A percentile compares a stretch with the other conserved stretches of the same genome.
Evolutionary conservation across 1,140 invertebrate genomes (phyloP).

Genomic region (Teleopsis dalmanni): DNA sequence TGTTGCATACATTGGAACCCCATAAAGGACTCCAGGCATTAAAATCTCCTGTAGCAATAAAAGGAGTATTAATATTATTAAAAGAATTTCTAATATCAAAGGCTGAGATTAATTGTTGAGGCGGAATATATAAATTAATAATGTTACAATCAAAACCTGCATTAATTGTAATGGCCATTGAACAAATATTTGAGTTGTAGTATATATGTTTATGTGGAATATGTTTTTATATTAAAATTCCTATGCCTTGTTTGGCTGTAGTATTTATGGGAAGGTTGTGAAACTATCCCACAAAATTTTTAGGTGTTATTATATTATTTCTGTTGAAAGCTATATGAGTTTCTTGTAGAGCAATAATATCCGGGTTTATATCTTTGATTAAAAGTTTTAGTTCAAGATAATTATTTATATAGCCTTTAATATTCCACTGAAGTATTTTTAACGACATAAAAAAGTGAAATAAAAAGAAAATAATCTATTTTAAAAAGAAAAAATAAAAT

Average conservation of each 20-base stretch:
- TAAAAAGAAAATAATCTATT: too few species aligned
- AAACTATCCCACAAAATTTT: background rate
- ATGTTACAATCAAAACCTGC: background rate
- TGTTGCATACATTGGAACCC: background rate
- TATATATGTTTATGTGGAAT: background rate
- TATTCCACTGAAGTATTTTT: background rate
- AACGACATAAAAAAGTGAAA: background rate
- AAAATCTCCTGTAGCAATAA: background rate
- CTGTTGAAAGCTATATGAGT: background rate
- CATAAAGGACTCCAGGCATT: conserved; percentile 1
- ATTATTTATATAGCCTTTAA: background rate
- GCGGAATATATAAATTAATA: background rate
- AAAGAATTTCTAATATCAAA: background rate
- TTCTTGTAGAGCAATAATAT: conserved; percentile 1
- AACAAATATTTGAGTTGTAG: background rate
- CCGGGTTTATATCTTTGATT: background rate
- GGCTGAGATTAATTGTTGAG: background rate
- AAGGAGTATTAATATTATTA: background rate
- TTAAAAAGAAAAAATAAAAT: background rate
- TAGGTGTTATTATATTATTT: background rate
- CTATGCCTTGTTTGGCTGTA: conserved; percentile 3
- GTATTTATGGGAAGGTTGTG: background rate
- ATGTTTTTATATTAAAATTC: background rate
- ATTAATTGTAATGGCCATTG: background rate
- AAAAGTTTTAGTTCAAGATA: background rate